phyloP scores from a whole-genome alignment of 1,140 invertebrate genomes.

The Drosophila nikananu region DNA sequence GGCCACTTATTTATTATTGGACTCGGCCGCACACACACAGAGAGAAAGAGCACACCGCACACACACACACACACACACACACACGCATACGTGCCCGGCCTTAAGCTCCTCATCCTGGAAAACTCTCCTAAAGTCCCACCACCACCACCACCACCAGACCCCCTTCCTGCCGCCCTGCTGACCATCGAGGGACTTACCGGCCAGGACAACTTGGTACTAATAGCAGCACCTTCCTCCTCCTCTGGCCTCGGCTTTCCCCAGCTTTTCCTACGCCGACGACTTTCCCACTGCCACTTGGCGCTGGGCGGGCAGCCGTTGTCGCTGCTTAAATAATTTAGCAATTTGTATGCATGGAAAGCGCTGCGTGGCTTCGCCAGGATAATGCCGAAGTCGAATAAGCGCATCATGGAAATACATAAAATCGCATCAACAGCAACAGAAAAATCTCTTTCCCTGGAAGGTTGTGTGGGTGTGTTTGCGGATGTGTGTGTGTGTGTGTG shows the following conservation, averaged over 20 bases:
- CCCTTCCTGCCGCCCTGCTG: not conserved
- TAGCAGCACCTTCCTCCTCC: conserved; percentile 54
- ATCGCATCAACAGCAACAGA: conserved; percentile 71
- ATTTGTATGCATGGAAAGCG: conserved; percentile 82
- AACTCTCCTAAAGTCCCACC: not conserved
- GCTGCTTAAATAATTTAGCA: conserved; percentile 82
- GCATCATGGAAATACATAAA: conserved; percentile 82
- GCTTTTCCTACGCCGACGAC: conserved; percentile 1
- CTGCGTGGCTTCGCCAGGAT: conserved; percentile 65
- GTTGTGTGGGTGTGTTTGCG: not conserved
- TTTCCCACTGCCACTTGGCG: conserved; percentile 4
- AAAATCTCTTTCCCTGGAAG: conserved; percentile 15
- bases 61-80: conserved; percentile 15
- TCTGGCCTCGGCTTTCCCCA: not conserved
- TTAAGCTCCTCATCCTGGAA: conserved; percentile 45
- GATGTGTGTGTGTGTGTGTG: not conserved
- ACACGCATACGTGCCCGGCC: conserved; percentile 37
- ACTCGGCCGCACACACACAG: conserved; percentile 21
- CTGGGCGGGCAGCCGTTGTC: conserved; percentile 21
- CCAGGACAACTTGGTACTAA: conserved; percentile 71
- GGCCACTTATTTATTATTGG: conserved; percentile 82
- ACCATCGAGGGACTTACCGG: conserved; percentile 52
- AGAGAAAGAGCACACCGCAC: too few relatives aligned
- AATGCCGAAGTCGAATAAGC: conserved; percentile 79
- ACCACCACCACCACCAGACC: too few relatives aligned